These are phyloP conservation scores for Indicator maculatus DNA, from an alignment of 2,113 vertebrate species.

Conservation along the genomic window DNA sequence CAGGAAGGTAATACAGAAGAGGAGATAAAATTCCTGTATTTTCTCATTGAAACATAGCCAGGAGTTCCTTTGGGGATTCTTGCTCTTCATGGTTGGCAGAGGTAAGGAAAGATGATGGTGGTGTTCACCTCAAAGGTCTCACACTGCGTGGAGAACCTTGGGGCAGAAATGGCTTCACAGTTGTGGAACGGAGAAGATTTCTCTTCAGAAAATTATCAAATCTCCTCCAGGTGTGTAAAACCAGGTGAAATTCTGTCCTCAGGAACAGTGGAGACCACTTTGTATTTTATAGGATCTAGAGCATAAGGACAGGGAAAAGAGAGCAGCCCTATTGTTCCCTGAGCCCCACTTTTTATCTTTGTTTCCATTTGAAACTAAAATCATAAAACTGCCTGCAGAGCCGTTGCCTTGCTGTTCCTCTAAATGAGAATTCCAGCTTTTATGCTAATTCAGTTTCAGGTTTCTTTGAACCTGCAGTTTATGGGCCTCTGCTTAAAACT, in stretches of 20 bases:
- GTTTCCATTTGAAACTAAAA: constrained; percentile 73
- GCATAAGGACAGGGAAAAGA: background rate
- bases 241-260: background rate
- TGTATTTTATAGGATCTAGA: constrained; percentile 23
- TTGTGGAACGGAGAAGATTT: background rate
- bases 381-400: constrained; percentile 77
- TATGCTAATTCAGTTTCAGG: constrained; percentile 81
- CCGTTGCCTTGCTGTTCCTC: constrained; percentile 74
- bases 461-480: constrained; percentile 82
- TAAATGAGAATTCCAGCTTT: constrained; percentile 83
- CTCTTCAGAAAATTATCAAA: background rate
- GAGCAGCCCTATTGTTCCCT: constrained; percentile 33
- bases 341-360: constrained; percentile 67
- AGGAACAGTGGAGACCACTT: background rate
- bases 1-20: background rate
- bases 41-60: background rate
- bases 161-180: background rate
- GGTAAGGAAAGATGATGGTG: background rate
- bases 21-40: background rate
- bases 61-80: background rate
- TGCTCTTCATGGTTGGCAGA: background rate
- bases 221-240: background rate
- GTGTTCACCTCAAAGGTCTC: background rate
- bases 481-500: constrained; percentile 77
- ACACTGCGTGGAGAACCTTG: background rate